Percentiles rank a stretch among this genome's conserved stretches.
Conservation (phyloP, 2,797 vertebrate genomes). For the Enteromius thamalakanensis region DNA sequence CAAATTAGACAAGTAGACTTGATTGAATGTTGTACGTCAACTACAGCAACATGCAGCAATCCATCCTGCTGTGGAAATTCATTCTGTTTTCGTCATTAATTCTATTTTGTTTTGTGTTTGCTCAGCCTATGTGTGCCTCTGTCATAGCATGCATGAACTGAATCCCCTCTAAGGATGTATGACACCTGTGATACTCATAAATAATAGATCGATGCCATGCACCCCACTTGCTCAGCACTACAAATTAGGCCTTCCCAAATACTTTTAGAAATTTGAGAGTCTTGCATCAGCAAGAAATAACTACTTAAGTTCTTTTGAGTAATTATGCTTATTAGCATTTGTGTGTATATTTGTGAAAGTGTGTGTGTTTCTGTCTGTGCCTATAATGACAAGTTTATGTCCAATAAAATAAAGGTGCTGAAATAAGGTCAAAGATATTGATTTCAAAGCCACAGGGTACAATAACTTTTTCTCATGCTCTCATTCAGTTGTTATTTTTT, state of each 20-base stretch:
- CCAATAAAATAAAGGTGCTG: background rate
- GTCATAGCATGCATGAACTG: slow-evolving; percentile 1
- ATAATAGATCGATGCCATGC: slow-evolving; percentile 24
- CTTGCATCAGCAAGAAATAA: background rate
- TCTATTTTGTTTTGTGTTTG: background rate
- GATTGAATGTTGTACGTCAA: background rate
- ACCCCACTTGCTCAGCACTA: slow-evolving; percentile 12
- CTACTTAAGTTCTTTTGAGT: background rate
- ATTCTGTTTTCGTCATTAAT: background rate
- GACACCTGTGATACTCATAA: slow-evolving; percentile 24
- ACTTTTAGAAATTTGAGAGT: background rate
- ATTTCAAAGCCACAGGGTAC: background rate
- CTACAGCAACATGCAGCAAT: background rate
- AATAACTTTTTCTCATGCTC: background rate
- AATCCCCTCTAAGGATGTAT: slow-evolving; percentile 8
- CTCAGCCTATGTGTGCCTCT: slow-evolving; percentile 33
- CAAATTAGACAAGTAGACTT: background rate
- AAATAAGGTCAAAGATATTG: background rate
- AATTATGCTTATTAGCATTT: background rate
- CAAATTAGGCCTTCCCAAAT: background rate
- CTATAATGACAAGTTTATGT: background rate
- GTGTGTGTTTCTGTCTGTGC: background rate
- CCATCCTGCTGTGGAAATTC: slow-evolving; percentile 7
- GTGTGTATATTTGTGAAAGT: background rate
- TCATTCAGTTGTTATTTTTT: slow-evolving; percentile 17